Conservation (phyloP, 1,140 invertebrate genomes). For the Brachionus sp. region DNA sequence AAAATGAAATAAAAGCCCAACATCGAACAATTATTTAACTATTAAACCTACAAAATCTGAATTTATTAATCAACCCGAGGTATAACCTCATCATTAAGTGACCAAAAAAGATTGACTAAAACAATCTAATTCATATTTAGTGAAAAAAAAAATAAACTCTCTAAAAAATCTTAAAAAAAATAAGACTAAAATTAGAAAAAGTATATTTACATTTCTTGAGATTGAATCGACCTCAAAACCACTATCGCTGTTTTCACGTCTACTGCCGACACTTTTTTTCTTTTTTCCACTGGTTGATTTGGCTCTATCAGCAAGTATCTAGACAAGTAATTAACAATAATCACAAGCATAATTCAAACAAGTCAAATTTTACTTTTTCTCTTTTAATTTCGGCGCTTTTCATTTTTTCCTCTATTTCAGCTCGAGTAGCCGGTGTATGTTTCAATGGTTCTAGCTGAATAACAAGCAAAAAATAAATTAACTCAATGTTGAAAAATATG, state of each 20-base stretch:
- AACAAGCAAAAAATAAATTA: not conserved
- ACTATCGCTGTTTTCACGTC: not conserved
- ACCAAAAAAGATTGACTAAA: too few relatives aligned
- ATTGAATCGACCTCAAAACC: slow-evolving; percentile 8
- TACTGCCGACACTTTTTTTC: not conserved
- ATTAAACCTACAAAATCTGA: too few relatives aligned
- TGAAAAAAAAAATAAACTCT: too few relatives aligned
- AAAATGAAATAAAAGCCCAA: too few relatives aligned
- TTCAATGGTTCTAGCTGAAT: slow-evolving; percentile 38
- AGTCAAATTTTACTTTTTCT: slow-evolving; percentile 14
- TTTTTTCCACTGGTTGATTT: slow-evolving; percentile 31
- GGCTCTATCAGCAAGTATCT: slow-evolving; percentile 43
- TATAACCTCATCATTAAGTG: too few relatives aligned
- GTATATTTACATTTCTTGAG: slow-evolving; percentile 1
- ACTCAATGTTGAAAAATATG: not conserved
- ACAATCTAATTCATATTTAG: too few relatives aligned
- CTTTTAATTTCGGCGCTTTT: slow-evolving; percentile 32
- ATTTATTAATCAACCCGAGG: too few relatives aligned
- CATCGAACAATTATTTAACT: too few relatives aligned
- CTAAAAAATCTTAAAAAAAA: not conserved
- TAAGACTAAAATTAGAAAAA: not conserved
- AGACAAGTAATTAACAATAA: not conserved
- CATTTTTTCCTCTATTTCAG: slow-evolving; percentile 34
- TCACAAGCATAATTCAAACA: not conserved
- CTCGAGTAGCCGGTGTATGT: not conserved